phyloP scores from a whole-genome alignment of 2,888 invertebrate genomes.

The Eurois occulta region DNA sequence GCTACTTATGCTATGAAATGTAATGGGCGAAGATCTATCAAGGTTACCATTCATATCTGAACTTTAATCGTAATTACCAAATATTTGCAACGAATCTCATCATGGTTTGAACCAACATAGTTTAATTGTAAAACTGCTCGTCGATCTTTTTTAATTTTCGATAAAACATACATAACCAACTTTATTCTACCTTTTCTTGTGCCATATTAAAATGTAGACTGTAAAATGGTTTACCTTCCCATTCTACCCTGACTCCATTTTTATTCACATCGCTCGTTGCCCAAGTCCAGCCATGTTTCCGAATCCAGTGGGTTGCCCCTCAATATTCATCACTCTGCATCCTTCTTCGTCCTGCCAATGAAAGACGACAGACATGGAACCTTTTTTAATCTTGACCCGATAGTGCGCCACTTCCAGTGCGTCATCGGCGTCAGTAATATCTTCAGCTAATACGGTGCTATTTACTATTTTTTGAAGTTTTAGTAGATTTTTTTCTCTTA shows the following conservation, averaged over 20 bases:
- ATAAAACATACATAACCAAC: background rate
- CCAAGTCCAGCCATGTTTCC: background rate
- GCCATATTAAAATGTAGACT: background rate
- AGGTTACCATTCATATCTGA: background rate
- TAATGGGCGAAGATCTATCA: background rate
- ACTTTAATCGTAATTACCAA: too few relatives aligned
- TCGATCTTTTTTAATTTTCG: background rate
- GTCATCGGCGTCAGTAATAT: background rate
- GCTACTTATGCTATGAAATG: too few relatives aligned
- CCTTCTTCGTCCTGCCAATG: background rate
- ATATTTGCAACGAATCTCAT: background rate
- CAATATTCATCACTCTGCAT: background rate
- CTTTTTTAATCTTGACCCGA: background rate
- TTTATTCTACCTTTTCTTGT: too few relatives aligned
- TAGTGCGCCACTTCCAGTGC: background rate
- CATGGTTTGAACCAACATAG: too few relatives aligned
- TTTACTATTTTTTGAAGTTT: background rate
- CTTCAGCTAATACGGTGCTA: background rate
- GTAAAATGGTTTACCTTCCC: background rate
- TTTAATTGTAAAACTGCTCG: background rate
- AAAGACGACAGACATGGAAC: background rate
- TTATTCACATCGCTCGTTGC: too few relatives aligned
- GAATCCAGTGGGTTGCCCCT: too few relatives aligned
- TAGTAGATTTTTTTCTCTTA: too few relatives aligned
- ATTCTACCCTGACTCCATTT: background rate